Evolutionary conservation across 2,113 vertebrate genomes (phyloP).

Genomic region (Pelobates fuscus): DNA sequence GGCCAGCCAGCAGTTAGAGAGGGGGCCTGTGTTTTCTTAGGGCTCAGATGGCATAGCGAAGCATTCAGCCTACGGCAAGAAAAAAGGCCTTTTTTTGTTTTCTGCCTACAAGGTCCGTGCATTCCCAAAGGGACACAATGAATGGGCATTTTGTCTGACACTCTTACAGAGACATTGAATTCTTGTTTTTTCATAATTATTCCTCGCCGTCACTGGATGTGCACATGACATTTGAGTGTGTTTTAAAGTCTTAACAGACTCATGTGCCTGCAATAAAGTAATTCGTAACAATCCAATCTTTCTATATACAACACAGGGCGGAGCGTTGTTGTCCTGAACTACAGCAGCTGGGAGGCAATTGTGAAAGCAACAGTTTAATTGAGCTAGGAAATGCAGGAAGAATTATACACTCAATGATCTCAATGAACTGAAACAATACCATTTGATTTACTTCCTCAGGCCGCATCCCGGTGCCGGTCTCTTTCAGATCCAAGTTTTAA

Average conservation of each 20-base stretch:
- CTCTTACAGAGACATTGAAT: slow-evolving; percentile 80
- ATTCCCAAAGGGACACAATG: slow-evolving; percentile 92
- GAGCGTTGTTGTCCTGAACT: slow-evolving; percentile 86
- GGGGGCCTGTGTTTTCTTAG: slow-evolving; percentile 96
- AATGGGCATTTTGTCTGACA: slow-evolving; percentile 89
- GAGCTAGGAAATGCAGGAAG: slow-evolving; percentile 79
- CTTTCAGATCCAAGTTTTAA: background rate
- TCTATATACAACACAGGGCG: slow-evolving; percentile 88
- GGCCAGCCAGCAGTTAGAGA: slow-evolving; percentile 85
- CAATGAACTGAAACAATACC: slow-evolving; percentile 73
- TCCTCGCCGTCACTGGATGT: slow-evolving; percentile 82
- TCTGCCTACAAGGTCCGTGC: slow-evolving; percentile 83
- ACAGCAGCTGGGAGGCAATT: slow-evolving; percentile 88
- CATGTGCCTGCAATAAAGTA: slow-evolving; percentile 90
- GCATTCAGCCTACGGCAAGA: slow-evolving; percentile 90
- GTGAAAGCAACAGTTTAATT: slow-evolving; percentile 86
- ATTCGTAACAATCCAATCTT: slow-evolving; percentile 83
- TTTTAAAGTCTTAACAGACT: slow-evolving; percentile 87
- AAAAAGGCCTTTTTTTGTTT: slow-evolving; percentile 96
- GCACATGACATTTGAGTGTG: slow-evolving; percentile 87
- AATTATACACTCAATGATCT: slow-evolving; percentile 76
- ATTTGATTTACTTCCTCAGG: slow-evolving; percentile 55
- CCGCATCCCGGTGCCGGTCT: background rate
- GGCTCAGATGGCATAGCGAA: slow-evolving; percentile 96
- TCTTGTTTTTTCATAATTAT: slow-evolving; percentile 87